Evolutionary conservation across 2,888 invertebrate genomes (phyloP).

Genomic region (Quadroppia sp.): DNA sequence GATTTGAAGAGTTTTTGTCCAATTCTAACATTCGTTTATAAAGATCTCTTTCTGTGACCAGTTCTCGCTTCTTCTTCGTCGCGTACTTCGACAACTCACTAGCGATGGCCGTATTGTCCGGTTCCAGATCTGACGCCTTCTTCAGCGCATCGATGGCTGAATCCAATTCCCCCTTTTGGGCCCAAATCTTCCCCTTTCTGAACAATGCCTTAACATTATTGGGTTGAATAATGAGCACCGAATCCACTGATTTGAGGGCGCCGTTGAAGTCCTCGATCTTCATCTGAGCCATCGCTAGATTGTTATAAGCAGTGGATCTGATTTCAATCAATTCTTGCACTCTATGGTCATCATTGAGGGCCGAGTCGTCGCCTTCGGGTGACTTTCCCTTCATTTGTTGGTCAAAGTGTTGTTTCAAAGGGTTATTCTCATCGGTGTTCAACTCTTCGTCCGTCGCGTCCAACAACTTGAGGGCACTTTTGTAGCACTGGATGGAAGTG

Average conservation of each 20-base stretch:
- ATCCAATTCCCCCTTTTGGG: slow-evolving; percentile 65
- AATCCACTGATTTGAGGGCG: slow-evolving; percentile 74
- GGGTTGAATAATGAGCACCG: slow-evolving; percentile 77
- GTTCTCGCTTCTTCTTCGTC: slow-evolving; percentile 60
- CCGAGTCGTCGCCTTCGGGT: not conserved
- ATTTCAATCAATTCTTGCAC: slow-evolving; percentile 69
- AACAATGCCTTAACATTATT: slow-evolving; percentile 84
- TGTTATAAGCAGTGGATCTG: slow-evolving; percentile 78
- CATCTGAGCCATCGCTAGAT: slow-evolving; percentile 85
- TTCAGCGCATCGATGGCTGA: slow-evolving; percentile 66
- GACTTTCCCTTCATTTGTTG: slow-evolving; percentile 16
- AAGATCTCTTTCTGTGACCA: slow-evolving; percentile 62
- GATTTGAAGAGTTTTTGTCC: not conserved
- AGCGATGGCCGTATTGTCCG: slow-evolving; percentile 62
- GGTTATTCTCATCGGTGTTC: not conserved
- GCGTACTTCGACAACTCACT: slow-evolving; percentile 60
- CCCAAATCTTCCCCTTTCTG: slow-evolving; percentile 72
- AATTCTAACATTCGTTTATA: slow-evolving; percentile 63
- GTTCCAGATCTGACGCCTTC: slow-evolving; percentile 63
- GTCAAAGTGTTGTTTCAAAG: slow-evolving; percentile 24
- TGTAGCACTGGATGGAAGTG: slow-evolving; percentile 78
- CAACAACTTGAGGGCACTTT: slow-evolving; percentile 74
- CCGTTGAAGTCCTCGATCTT: slow-evolving; percentile 77
- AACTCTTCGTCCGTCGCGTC: slow-evolving; percentile 54
- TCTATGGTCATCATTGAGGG: slow-evolving; percentile 53